Conservation (phyloP, 2,797 vertebrate species). For the Pterois miles region DNA sequence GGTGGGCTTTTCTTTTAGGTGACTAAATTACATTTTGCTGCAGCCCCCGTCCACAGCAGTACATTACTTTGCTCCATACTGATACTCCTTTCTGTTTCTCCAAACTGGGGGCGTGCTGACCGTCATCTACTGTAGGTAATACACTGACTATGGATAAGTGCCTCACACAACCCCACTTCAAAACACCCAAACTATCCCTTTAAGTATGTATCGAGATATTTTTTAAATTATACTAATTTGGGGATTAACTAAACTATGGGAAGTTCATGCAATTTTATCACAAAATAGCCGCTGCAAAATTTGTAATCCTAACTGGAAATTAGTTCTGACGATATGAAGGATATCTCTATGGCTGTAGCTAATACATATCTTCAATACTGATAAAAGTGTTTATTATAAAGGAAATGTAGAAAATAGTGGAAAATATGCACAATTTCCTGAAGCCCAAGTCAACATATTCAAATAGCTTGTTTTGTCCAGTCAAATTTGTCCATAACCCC, state of each 20-base stretch:
- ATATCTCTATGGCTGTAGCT: neutral
- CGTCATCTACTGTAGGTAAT: too few species aligned
- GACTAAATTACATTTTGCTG: neutral
- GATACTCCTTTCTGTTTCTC: too few species aligned
- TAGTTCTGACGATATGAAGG: neutral
- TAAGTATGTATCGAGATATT: neutral
- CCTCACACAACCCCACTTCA: neutral
- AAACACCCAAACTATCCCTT: neutral
- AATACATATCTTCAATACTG: neutral
- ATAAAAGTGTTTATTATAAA: neutral
- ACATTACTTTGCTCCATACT: neutral
- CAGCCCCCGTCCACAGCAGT: fast-evolving
- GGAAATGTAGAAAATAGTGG: neutral
- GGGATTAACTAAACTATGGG: neutral
- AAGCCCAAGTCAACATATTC: neutral
- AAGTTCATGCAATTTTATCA: neutral
- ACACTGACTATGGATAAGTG: neutral
- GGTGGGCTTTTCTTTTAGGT: neutral
- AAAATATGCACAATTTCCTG: neutral
- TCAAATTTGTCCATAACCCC: neutral
- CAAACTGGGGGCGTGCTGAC: too few species aligned
- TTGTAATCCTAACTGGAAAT: neutral
- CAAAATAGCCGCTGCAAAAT: neutral
- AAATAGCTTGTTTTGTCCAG: neutral
- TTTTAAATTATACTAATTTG: neutral